Base-by-base conservation (phyloP, 2,888 invertebrate species). In the Leptothorax acervorum region DNA sequence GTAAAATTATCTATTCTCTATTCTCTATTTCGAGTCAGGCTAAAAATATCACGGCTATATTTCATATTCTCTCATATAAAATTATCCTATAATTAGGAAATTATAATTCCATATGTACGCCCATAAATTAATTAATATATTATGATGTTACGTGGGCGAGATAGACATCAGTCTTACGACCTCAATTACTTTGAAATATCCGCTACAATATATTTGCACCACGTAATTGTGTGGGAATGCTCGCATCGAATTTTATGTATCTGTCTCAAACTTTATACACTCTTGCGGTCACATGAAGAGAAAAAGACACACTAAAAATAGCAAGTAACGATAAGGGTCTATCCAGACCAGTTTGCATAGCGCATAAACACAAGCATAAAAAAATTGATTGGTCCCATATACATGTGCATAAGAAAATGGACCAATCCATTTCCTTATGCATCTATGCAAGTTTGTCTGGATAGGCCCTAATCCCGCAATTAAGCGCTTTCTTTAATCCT, bases 61-160 rank as follows among this genome's bases (percentile, higher is more conserved):
- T 23, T 39, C 35, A 28, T 6, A 55, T 55, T 71, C 12, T 1
- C 12, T 48, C 31, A 23, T 39, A 39, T 71, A 55, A 55, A 23
- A 71, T 68, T 45, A 66, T 5, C 28, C 45, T 8, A 15, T 45
- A 45, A 66, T 45, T 28, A 45, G 23, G 48, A 68, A 68, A 68
- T 71, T 55, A 71, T 39, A 55, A 15, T 39, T 55, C 1, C 23
- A 23, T 39, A 53, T 12, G 31, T 18, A 15, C 39, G n/a, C 53
- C 31, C 15, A 12, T 12, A n/a, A 71, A 71, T 53, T 71, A 39
- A 71, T 53, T 53, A 71, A 55, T 71, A 71, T 71, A 66, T 66
- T 28, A 66, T 28, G 2, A 23, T 62, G 39, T 63, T 15, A 45
- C 45, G 42, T 28, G 65, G 45, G 42, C 15, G 65, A 23, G 15